Evolutionary conservation across 2,113 vertebrate genomes (phyloP).

Genomic region (Petrocephalus zakoni): DNA sequence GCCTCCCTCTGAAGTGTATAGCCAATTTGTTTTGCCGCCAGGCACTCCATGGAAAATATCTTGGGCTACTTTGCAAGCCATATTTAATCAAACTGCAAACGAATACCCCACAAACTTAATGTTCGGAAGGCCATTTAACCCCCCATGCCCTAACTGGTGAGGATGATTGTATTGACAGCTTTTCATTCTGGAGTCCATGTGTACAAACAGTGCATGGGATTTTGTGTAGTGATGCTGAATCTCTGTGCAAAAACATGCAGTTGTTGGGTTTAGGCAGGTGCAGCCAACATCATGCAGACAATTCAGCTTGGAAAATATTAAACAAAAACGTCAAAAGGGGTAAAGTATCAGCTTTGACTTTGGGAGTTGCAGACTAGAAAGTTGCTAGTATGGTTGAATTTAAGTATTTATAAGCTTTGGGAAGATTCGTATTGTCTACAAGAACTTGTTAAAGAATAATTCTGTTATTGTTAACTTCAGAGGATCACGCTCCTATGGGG

Average conservation of each 20-base stretch:
- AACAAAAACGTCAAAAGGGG: background rate
- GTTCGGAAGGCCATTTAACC: background rate
- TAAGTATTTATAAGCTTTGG: constrained; percentile 17
- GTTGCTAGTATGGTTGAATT: background rate
- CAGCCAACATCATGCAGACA: background rate
- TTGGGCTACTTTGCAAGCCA: background rate
- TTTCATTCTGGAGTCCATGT: background rate
- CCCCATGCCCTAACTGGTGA: background rate
- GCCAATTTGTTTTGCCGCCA: background rate
- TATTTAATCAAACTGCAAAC: constrained; percentile 9
- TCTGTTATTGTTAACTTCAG: constrained; percentile 29
- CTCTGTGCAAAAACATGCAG: background rate
- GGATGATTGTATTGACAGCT: background rate
- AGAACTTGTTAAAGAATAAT: constrained; percentile 29
- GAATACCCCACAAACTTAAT: background rate
- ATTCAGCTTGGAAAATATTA: constrained; percentile 1
- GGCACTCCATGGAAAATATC: background rate
- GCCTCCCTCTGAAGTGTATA: background rate
- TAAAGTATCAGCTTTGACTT: background rate
- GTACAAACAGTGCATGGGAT: background rate
- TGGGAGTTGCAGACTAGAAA: constrained; percentile 14
- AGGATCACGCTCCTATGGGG: constrained; percentile 28
- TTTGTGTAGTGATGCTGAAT: background rate
- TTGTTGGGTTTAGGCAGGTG: background rate
- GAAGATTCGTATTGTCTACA: constrained; percentile 13